A percentile compares a stretch with the other conserved stretches of the same genome.
phyloP scores from a whole-genome alignment of 1,140 invertebrate species.

The Pseudachorutes palmiensis region DNA sequence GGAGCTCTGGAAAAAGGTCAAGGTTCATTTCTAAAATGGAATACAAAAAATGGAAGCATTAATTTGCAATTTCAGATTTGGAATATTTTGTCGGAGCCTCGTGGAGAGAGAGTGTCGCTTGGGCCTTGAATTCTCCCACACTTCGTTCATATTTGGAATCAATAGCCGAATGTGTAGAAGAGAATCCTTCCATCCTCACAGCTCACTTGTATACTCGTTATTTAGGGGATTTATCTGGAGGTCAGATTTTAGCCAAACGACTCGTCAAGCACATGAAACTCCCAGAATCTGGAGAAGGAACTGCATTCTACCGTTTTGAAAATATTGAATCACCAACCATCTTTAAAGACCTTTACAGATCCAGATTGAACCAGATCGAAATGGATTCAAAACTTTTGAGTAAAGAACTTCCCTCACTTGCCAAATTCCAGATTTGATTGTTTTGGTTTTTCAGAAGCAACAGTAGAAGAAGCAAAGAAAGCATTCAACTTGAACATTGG shows the following conservation, averaged over 20 bases:
- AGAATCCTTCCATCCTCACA: not conserved
- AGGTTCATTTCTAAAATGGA: too few species aligned
- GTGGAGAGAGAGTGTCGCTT: not conserved
- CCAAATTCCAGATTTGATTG: not conserved
- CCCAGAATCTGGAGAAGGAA: not conserved
- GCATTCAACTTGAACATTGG: not conserved
- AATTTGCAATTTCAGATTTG: too few species aligned
- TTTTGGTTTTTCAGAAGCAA: not conserved
- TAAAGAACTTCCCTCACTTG: not conserved
- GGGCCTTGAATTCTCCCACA: not conserved
- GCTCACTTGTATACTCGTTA: not conserved
- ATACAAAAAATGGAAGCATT: too few species aligned
- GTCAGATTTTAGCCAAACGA: not conserved
- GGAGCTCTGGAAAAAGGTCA: not conserved
- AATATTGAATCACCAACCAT: not conserved
- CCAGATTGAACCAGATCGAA: not conserved
- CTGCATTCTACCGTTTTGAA: not conserved
- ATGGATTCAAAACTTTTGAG: not conserved
- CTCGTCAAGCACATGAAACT: not conserved
- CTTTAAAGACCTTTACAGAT: not conserved
- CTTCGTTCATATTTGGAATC: not conserved
- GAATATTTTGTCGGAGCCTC: not conserved
- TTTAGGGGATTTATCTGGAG: not conserved
- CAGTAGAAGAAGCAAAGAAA: not conserved
- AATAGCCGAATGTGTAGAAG: not conserved